Evolutionary conservation across 37 sponge, comb jelly and placozoan genomes (phyloP), one percentile per base, ranked within the genome.

Genomic region (Bolinopsis microptera): DNA sequence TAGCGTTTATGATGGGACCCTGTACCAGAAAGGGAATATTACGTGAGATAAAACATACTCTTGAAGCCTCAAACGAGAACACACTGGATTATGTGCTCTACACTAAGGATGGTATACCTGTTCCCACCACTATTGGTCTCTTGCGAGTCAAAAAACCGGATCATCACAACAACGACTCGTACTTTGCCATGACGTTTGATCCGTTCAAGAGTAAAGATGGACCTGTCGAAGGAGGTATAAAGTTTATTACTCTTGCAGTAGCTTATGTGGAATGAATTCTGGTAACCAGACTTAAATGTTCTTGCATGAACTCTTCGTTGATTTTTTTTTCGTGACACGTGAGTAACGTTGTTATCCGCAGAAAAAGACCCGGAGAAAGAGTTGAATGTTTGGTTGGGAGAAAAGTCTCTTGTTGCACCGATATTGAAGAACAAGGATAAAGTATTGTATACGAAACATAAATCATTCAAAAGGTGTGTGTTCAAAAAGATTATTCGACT

Each of bases 181-280:
- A 72, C 31, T 72, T 72, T 72, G 75, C 75, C 26, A 72, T 72
- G 13, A 72, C 75, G 3, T 72, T 72, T 28, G 31, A 72, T 72
- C 75, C 75, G 5, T 72, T 72, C 75, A 72, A 21, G 5, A n/a
- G 31, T n/a, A 72, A 72, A 72, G 18, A 3, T 3, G 26, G 18
- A 28, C 5, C 75, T 18, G 61, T 48, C 5, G 61, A 48, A 18
- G 61, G 61, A 48, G 61, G 61, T 48, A 48, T 48, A 13, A 18
- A 18, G 61, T 48, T 48, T 13, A 48, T 48, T n/a, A n/a, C n/a
- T n/a, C n/a, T n/a, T n/a, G n/a, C n/a, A n/a, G n/a, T n/a, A n/a
- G n/a, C n/a, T n/a, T n/a, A n/a, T n/a, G n/a, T n/a, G n/a, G n/a
- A n/a, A n/a, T n/a, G n/a, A n/a, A n/a, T n/a, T n/a, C n/a, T n/a